Percentiles rank a stretch among this genome's conserved stretches.
phyloP scores from a whole-genome alignment of 2,797 vertebrate genomes.

The Microhierax caerulescens region DNA sequence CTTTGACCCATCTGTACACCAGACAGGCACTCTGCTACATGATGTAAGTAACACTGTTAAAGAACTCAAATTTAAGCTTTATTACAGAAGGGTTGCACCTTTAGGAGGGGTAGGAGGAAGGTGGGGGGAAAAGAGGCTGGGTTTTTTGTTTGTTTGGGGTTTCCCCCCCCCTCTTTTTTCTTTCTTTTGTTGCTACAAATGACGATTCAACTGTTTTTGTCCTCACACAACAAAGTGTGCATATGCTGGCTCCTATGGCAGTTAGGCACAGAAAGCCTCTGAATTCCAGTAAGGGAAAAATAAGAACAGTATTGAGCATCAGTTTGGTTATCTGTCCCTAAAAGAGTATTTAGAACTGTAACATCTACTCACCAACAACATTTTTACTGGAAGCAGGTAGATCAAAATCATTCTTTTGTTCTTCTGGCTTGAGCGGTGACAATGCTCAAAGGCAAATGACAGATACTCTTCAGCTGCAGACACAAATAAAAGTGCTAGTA shows the following conservation, averaged over 20 bases:
- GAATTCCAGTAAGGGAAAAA: neutral
- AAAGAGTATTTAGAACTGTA: neutral
- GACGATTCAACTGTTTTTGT: neutral
- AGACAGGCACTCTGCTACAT: neutral
- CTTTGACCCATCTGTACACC: neutral
- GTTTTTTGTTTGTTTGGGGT: neutral
- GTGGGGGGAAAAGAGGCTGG: accelerated
- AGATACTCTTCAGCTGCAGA: slow-evolving; percentile 90
- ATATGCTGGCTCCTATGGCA: neutral
- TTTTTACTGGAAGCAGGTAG: slow-evolving; percentile 95
- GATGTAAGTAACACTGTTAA: neutral
- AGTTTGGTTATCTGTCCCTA: neutral
- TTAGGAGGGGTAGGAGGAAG: neutral
- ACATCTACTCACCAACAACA: slow-evolving; percentile 86
- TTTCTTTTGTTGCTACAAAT: neutral
- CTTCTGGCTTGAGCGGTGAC: slow-evolving; percentile 92
- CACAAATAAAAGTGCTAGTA: neutral
- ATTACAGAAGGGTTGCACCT: neutral
- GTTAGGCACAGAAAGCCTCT: neutral
- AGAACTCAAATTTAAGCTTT: neutral
- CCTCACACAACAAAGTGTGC: neutral
- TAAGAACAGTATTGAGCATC: neutral
- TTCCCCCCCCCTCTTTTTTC: neutral
- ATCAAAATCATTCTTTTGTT: slow-evolving; percentile 98
- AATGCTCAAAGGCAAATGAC: slow-evolving; percentile 91